Evolutionary conservation across 2,888 invertebrate species (phyloP), one percentile per base, ranked within the genome.

Genomic region (Teleiodes luculella): DNA sequence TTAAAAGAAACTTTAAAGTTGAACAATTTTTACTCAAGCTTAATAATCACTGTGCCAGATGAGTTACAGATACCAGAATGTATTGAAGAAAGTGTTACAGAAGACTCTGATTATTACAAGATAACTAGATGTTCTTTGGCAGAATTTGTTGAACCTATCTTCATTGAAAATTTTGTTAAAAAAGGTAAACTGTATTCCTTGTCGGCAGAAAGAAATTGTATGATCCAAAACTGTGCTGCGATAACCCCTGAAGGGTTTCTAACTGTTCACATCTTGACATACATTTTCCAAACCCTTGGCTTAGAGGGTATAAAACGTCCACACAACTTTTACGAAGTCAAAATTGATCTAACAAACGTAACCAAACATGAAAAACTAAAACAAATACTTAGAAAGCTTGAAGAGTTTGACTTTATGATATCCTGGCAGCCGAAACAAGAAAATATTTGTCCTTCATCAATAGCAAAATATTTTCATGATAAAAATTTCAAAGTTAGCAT

Each of bases 381-480:
- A 48, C 60, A 62, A 53, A 61, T 71, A 11, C 59, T 87, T 41
- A 62, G 54, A 6, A 86, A 80, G 63, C 54, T 88, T 4, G 78
- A 79, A 50, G 36, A 43, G 3, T 80, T 83, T 31, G 70, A 86
- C 59, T 82, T 85, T 48, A 59, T 70, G 45, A 48, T 89, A 36
- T 59, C 59, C 16, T 89, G 89, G 89, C 78, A 81, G 52, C 84
- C 89, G 1, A 63, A 67, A 46, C 60, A 71, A 45, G 77, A 79
- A 47, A 64, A 75, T 47, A 61, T 87, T 1, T 87, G 88, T 52
- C 88, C 87, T 13, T 89, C 88, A 2, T 83, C 87, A 1, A 66
- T 89, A 57, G 89, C 87, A 8, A 87, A 84, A 60, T 88, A 86
- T 63, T 86, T 89, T 52, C 63, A 66, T 63, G 80, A 83, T 11